Base-by-base conservation (phyloP, 2,797 vertebrate species). In the Chrosomus eos region DNA sequence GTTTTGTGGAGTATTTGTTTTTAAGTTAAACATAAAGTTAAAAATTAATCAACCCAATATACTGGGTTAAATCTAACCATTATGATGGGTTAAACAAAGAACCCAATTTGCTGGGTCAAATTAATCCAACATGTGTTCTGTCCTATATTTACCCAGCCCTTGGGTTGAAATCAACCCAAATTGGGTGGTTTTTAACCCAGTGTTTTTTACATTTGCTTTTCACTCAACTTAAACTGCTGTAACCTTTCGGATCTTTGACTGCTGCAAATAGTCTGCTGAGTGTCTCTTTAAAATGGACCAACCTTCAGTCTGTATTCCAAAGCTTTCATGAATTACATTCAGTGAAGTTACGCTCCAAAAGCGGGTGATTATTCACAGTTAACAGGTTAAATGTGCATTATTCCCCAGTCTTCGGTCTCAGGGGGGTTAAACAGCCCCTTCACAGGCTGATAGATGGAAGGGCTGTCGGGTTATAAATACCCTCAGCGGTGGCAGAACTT, bases 391-490 rank as follows among this genome's bases (percentile, higher is more conserved):
- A 71, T 28, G 40, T 3, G 3, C 16, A 58, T 58, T 36, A 26
- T 76, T 58, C 6, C 53, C 53, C 38, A n/a, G 31, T 7, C 19
- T 33, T 19, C 5, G 3, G 16, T 4, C 43, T 81, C 33, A 0
- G 31, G 6, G 74, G 74, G 62, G 38, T 73, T 51, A 62, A 48
- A 36, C 70, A 19, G 38, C 80, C 18, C 67, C 80, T 81, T 53
- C 67, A 58, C 31, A 8, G 31, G 73, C 66, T 45, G 71, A 84
- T 82, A 80, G 75, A 48, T 62, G 53, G 80, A 89, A 70, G 85
- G 64, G 33, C 40, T 53, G 53, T 66, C 23, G 14, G 68, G 76
- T 84, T 89, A 89, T 88, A 84, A 86, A 85, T 88, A 86, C 66
- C 36, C 36, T 16, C n/a, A 36, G 28, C 21, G 31, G 26, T 53